These are phyloP conservation scores for Sycophila texana DNA, from an alignment of 2,888 invertebrate species.

Conservation along the genomic window DNA sequence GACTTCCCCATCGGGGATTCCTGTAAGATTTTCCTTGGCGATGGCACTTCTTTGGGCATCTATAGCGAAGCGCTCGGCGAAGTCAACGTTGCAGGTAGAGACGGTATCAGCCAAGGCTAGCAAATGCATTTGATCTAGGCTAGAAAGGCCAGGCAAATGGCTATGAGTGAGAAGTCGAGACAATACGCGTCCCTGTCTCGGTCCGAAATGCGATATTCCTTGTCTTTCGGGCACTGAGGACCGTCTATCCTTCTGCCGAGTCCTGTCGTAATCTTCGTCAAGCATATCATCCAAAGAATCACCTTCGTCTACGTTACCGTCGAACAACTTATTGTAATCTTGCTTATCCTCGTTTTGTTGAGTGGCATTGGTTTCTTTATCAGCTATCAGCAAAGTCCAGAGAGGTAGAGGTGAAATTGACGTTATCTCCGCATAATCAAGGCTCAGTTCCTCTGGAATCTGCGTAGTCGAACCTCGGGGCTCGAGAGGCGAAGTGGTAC, in stretches of 20 bases:
- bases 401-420: slow-evolving; percentile 98
- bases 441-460: slow-evolving; percentile 90
- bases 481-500: slow-evolving; percentile 87
- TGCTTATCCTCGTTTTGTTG: slow-evolving; percentile 76
- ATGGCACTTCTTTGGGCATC: slow-evolving; percentile 82
- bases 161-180: slow-evolving; percentile 95
- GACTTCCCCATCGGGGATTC: slow-evolving; percentile 78
- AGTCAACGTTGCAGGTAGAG: slow-evolving; percentile 92
- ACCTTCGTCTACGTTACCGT: slow-evolving; percentile 86
- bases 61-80: slow-evolving; percentile 88
- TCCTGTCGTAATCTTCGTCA: slow-evolving; percentile 82
- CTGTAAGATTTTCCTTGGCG: slow-evolving; percentile 81
- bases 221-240: slow-evolving; percentile 85
- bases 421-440: slow-evolving; percentile 96
- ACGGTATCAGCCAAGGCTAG: slow-evolving; percentile 99
- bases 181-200: slow-evolving; percentile 88
- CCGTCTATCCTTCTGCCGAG: slow-evolving; percentile 80
- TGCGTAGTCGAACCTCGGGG: slow-evolving; percentile 86
- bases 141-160: slow-evolving; percentile 94
- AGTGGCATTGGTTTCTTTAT: slow-evolving; percentile 81
- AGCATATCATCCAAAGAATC: slow-evolving; percentile 89
- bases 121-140: slow-evolving; percentile 99
- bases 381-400: slow-evolving; percentile 96
- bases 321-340: slow-evolving; percentile 95
- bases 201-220: slow-evolving; percentile 90